Conservation (phyloP, 2,888 invertebrate species). For the Spodoptera exigua region DNA sequence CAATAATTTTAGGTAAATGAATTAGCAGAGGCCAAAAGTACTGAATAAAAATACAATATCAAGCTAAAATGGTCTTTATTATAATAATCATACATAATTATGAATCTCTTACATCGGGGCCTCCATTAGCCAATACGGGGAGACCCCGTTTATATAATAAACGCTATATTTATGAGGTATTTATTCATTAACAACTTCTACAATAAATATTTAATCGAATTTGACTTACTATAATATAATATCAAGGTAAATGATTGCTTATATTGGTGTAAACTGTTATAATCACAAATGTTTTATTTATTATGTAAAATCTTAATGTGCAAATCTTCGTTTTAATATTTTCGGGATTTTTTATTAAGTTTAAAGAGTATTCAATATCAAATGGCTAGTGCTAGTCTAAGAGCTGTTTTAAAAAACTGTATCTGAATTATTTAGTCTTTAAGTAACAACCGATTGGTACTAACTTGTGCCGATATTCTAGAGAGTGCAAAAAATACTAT, state of each 20-base stretch:
- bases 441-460: slow-evolving; percentile 29
- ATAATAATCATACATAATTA: slow-evolving; percentile 46
- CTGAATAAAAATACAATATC: slow-evolving; percentile 57
- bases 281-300: slow-evolving; percentile 48
- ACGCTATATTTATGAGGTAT: slow-evolving; percentile 54
- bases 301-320: slow-evolving; percentile 35
- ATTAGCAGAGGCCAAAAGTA: no score
- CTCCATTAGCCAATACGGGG: slow-evolving; percentile 37
- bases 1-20: no score
- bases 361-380: slow-evolving; percentile 11
- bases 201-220: slow-evolving; percentile 42
- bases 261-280: slow-evolving; percentile 49
- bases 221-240: slow-evolving; percentile 34
- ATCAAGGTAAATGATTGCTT: slow-evolving; percentile 53
- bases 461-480: slow-evolving; percentile 45
- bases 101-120: slow-evolving; percentile 49
- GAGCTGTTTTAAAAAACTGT: slow-evolving; percentile 17
- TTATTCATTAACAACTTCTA: slow-evolving; percentile 48
- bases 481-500: slow-evolving; percentile 54
- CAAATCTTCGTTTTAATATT: slow-evolving; percentile 5
- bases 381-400: slow-evolving; percentile 11
- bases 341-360: background rate
- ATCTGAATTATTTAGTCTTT: slow-evolving; percentile 32
- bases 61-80: slow-evolving; percentile 74
- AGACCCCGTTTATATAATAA: slow-evolving; percentile 45